These are phyloP conservation scores for Corapipo altera DNA, from an alignment of 2,113 vertebrate species.

Conservation along the genomic window DNA sequence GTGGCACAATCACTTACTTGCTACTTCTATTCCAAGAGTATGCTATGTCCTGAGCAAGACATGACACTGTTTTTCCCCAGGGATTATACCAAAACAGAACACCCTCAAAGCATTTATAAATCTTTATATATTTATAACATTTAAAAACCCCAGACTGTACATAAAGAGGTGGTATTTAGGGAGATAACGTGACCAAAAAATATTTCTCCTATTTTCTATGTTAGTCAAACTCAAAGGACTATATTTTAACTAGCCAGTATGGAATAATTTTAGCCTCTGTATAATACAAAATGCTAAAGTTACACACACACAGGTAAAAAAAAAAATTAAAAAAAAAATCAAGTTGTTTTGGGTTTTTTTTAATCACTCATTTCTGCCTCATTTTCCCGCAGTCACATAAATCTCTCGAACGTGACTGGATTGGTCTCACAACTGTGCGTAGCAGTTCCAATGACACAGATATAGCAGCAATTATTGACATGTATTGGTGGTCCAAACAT, in stretches of 20 bases:
- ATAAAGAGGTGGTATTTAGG: background rate
- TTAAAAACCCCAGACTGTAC: background rate
- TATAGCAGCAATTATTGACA: background rate
- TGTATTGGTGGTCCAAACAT: background rate
- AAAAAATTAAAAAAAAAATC: background rate
- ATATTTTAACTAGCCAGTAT: background rate
- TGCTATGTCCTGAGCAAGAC: background rate
- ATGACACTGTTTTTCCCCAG: background rate
- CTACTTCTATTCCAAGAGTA: background rate
- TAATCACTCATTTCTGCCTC: background rate
- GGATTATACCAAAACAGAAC: background rate
- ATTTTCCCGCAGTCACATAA: background rate
- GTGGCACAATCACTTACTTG: background rate
- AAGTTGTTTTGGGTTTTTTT: background rate
- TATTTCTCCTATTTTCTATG: background rate
- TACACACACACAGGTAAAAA: rapidly evolving
- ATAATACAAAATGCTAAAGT: background rate
- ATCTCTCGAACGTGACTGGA: background rate
- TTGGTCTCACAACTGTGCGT: too few species aligned
- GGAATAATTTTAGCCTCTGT: background rate
- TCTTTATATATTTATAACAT: background rate
- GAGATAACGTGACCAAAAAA: background rate
- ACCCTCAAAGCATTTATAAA: background rate
- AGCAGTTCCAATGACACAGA: background rate
- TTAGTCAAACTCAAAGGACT: background rate